Percentiles rank a stretch among this genome's conserved stretches.
phyloP scores from a whole-genome alignment of 2,888 invertebrate species.

The Xylota segnis region DNA sequence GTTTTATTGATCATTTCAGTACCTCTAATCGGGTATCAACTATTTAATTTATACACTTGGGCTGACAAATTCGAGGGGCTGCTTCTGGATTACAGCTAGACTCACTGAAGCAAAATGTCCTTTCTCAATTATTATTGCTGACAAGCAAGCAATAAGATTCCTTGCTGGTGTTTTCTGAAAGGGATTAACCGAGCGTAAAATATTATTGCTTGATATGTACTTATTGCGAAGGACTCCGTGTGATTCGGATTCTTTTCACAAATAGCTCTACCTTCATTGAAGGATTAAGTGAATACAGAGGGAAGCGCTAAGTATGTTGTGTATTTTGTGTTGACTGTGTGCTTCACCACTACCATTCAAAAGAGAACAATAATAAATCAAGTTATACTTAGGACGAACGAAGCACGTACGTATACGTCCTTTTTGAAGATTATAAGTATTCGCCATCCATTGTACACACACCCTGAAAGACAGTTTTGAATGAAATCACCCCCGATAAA shows the following conservation, averaged over 20 bases:
- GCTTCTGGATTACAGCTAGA: slow-evolving; percentile 80
- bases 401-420: slow-evolving; percentile 58
- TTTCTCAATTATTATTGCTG: slow-evolving; percentile 78
- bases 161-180: slow-evolving; percentile 78
- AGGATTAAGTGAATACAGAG: slow-evolving; percentile 73
- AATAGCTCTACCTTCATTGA: slow-evolving; percentile 75
- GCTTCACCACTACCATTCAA: slow-evolving; percentile 66
- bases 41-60: slow-evolving; percentile 83
- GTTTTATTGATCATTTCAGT: slow-evolving; percentile 77
- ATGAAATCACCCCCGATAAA: slow-evolving; percentile 75
- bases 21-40: slow-evolving; percentile 78
- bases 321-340: slow-evolving; percentile 66
- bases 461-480: slow-evolving; percentile 66
- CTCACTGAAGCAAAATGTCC: slow-evolving; percentile 76
- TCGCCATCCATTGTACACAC: slow-evolving; percentile 61
- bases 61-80: slow-evolving; percentile 83
- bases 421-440: slow-evolving; percentile 76
- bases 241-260: slow-evolving; percentile 69
- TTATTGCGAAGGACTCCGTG: slow-evolving; percentile 76
- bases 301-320: slow-evolving; percentile 70
- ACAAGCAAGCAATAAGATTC: slow-evolving; percentile 77
- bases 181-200: slow-evolving; percentile 83
- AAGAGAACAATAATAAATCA: slow-evolving; percentile 75
- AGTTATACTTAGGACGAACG: slow-evolving; percentile 66
- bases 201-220: slow-evolving; percentile 80